Evolutionary conservation across 1,140 invertebrate genomes (phyloP), one percentile per base, ranked within the genome.

Genomic region (Mesaphorura yosii): DNA sequence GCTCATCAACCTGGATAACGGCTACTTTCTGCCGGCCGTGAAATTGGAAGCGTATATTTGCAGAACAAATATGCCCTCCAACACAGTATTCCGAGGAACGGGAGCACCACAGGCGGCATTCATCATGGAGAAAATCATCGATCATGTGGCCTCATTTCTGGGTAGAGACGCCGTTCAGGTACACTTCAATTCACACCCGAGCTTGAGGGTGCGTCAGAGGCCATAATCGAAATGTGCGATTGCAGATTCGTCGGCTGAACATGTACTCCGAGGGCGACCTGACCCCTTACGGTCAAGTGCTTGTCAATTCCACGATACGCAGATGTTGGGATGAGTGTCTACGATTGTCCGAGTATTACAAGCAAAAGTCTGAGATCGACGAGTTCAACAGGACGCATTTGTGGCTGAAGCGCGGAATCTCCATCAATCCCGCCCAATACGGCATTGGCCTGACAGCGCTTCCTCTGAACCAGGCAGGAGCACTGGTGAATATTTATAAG

Each of bases 341-440:
- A 0, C 55, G 73, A 57, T 76, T 78, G 62, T 79, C 84, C 14
- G 70, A 83, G 58, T 88, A 81, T 64, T 55, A 73, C 5, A 67
- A 76, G 64, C 75, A 81, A 66, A 74, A 74, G 56, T 57, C 66
- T 40, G 66, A 75, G 51, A 69, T 89, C 22, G 72, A 80, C 22
- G 60, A 72, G 53, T 92, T 83, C 57, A 94, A 93, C 65, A 84
- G 48, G 55, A 67, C 82, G 64, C 80, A 91, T 66, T 76, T 81
- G 31, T 94, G 83, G 77, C 80, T 82, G 60, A 97, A 96, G 68
- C 77, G 86, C 17, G 92, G 92, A 10, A 77, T 97, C 3, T 71
- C 82, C 0, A 67, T 93, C 3, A 76, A 90, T n/a, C 88, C 92
- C 20, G 86, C 86, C 0, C 92, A 84, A 69, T 50, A 38, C 69